These are phyloP conservation scores for Pseudois nayaur DNA, from an alignment of 2,113 vertebrate genomes.

Conservation along the genomic window DNA sequence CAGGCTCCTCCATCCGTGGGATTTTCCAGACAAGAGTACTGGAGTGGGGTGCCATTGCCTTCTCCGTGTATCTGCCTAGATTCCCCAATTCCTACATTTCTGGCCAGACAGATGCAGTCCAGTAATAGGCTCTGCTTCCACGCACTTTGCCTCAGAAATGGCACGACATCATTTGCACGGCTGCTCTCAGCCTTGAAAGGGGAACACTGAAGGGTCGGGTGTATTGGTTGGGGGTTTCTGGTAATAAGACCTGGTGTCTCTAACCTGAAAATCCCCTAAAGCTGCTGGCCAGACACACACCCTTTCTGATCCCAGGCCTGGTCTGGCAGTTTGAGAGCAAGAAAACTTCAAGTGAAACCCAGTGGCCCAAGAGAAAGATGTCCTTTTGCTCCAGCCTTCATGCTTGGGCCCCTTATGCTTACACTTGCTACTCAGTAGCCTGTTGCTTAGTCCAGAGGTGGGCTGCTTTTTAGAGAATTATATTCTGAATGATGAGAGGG, in stretches of 20 bases:
- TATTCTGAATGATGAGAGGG: not conserved
- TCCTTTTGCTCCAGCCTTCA: no score
- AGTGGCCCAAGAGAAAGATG: not conserved
- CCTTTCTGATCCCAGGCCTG: not conserved
- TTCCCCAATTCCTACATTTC: not conserved
- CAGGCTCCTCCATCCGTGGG: no score
- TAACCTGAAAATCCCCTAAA: not conserved
- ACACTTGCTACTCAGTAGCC: not conserved
- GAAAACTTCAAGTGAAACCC: not conserved
- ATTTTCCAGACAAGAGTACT: no score
- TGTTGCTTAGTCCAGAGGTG: not conserved
- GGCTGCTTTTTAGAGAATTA: not conserved
- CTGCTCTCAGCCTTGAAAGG: not conserved
- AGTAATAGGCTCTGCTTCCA: not conserved
- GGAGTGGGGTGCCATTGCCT: no score
- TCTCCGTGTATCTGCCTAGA: not conserved
- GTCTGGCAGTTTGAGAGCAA: not conserved
- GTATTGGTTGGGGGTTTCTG: not conserved
- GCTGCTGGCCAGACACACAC: not conserved
- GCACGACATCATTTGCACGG: not conserved
- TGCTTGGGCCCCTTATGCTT: not conserved
- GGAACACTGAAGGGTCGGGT: not conserved
- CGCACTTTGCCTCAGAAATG: not conserved
- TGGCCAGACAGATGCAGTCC: fast-evolving
- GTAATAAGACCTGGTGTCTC: not conserved